Conservation (phyloP, 2,888 invertebrate genomes). For the Leptinotarsa tumamoca region DNA sequence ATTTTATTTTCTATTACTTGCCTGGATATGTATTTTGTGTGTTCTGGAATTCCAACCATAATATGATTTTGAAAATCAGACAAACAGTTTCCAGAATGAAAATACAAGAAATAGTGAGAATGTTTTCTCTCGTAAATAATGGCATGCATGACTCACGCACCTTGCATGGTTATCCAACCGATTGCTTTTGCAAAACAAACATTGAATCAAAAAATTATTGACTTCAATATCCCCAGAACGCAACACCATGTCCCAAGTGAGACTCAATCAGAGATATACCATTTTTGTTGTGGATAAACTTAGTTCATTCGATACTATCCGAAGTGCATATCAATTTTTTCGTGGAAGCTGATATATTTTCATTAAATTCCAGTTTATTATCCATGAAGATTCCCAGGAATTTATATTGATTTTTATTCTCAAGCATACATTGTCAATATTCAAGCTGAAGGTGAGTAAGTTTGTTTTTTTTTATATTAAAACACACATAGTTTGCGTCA, state of each 20-base stretch:
- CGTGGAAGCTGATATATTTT: background rate
- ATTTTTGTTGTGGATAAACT: constrained; percentile 9
- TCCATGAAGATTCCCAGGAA: constrained; percentile 17
- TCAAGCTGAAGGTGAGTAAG: constrained; percentile 2
- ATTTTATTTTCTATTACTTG: constrained; percentile 5
- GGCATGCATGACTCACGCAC: background rate
- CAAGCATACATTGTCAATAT: constrained; percentile 4
- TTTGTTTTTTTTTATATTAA: constrained; percentile 1
- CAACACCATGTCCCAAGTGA: constrained; percentile 9
- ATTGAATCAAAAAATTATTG: constrained; percentile 3
- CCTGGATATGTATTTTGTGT: background rate
- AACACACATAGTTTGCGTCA: background rate
- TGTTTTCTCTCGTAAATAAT: background rate
- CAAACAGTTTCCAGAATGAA: constrained; percentile 18
- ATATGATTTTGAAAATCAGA: constrained; percentile 18
- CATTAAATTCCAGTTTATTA: constrained; percentile 15
- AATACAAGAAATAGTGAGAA: constrained; percentile 9
- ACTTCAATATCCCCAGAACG: constrained; percentile 18
- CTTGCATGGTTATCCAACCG: constrained; percentile 5
- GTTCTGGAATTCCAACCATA: background rate
- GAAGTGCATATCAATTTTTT: constrained; percentile 5
- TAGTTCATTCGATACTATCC: constrained; percentile 17
- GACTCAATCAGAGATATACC: constrained; percentile 1
- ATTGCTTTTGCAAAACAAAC: constrained; percentile 15
- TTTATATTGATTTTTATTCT: constrained; percentile 6